A percentile compares a stretch with the other conserved stretches of the same genome.
phyloP scores from a whole-genome alignment of 1,140 invertebrate species.

The Hylaeus anthracinus region DNA sequence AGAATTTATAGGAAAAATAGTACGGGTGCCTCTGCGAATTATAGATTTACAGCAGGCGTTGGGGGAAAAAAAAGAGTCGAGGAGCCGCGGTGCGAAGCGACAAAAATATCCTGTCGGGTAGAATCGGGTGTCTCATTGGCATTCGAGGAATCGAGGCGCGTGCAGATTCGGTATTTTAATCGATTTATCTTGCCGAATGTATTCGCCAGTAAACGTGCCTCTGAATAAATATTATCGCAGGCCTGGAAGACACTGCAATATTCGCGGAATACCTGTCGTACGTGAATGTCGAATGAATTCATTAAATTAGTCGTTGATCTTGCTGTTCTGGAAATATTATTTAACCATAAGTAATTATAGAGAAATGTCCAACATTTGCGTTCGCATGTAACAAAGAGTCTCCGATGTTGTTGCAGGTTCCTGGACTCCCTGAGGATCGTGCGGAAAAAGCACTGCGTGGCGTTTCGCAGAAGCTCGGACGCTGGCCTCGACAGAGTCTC shows the following conservation, averaged over 20 bases:
- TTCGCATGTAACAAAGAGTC: neutral
- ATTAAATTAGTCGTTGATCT: no score
- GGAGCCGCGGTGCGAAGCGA: neutral
- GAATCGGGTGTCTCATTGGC: slow-evolving; percentile 14
- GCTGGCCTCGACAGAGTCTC: slow-evolving; percentile 77
- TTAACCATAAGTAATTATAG: no score
- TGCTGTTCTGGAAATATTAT: no score
- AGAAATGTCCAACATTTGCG: no score
- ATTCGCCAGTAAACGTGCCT: neutral
- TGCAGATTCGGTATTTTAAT: slow-evolving; percentile 34
- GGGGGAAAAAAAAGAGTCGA: no score
- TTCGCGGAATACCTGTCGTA: neutral
- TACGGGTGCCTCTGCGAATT: no score
- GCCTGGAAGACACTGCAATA: slow-evolving; percentile 8
- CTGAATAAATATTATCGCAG: neutral
- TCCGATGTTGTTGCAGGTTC: slow-evolving; percentile 66
- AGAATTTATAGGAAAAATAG: no score
- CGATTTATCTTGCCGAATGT: slow-evolving; percentile 20
- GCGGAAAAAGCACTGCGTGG: slow-evolving; percentile 84
- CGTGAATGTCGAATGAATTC: no score
- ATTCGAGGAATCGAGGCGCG: slow-evolving; percentile 25
- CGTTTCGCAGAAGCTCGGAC: slow-evolving; percentile 79
- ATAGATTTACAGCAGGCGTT: no score
- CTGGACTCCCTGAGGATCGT: slow-evolving; percentile 85
- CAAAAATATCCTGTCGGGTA: slow-evolving; percentile 18